A percentile compares a stretch with the other conserved stretches of the same genome.
phyloP scores from a whole-genome alignment of 2,113 vertebrate species.

The Lucifuga dentata region DNA sequence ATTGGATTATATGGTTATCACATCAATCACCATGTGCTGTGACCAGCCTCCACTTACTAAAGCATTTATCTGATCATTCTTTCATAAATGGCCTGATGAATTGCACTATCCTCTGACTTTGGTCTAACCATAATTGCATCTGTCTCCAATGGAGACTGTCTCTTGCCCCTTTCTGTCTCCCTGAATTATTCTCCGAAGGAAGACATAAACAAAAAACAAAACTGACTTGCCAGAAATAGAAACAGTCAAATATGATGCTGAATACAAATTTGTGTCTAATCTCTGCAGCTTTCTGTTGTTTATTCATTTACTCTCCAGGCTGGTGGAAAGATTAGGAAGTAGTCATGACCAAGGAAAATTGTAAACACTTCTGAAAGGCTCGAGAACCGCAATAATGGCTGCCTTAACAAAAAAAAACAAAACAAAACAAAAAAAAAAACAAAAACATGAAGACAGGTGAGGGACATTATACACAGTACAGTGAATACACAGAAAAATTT shows the following conservation, averaged over 20 bases:
- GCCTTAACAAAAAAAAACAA: background rate
- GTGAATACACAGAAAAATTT: background rate
- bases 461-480: background rate
- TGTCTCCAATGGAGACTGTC: conserved; percentile 52
- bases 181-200: conserved; percentile 19
- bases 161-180: conserved; percentile 34
- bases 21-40: conserved; percentile 65
- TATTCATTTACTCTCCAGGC: conserved; percentile 37
- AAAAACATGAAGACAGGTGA: conserved; percentile 5
- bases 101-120: conserved; percentile 59
- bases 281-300: conserved; percentile 35
- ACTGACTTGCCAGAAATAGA: background rate
- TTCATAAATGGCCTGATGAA: conserved; percentile 73
- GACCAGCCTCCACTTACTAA: conserved; percentile 66
- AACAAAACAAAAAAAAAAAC: too few relatives aligned
- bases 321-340: background rate
- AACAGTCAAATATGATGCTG: background rate
- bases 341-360: conserved; percentile 37
- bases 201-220: conserved; percentile 21
- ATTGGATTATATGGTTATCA: conserved; percentile 68
- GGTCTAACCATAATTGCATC: conserved; percentile 70
- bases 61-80: conserved; percentile 72
- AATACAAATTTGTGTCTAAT: conserved; percentile 16
- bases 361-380: background rate
- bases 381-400: background rate